Percentiles rank a stretch among this genome's conserved stretches.
Conservation (phyloP, 2,113 vertebrate genomes). For the Corythornis cristatus region DNA sequence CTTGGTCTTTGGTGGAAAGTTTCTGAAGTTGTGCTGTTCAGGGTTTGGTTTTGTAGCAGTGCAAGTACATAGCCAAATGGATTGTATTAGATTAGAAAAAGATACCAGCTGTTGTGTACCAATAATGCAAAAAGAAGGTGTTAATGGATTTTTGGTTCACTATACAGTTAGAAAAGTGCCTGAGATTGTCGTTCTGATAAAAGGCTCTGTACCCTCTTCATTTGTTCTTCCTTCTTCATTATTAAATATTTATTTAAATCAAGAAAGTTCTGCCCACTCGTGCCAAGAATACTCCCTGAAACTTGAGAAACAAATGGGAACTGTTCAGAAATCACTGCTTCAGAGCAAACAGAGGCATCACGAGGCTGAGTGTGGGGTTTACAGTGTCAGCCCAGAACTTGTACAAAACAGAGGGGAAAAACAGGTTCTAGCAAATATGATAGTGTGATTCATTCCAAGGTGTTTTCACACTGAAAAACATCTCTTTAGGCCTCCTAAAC, state of each 20-base stretch:
- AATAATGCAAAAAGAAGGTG: background rate
- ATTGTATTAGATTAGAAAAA: background rate
- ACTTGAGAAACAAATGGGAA: background rate
- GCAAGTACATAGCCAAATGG: background rate
- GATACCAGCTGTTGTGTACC: background rate
- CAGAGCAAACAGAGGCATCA: background rate
- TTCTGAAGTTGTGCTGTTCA: background rate
- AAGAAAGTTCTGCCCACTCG: background rate
- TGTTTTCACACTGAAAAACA: background rate
- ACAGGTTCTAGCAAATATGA: background rate
- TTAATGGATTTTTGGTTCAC: background rate
- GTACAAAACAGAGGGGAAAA: conserved; percentile 3
- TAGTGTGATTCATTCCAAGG: conserved; percentile 15
- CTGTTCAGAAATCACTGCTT: background rate
- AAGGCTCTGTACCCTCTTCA: background rate
- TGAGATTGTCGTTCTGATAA: background rate
- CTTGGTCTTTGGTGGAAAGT: background rate
- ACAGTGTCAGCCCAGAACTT: background rate
- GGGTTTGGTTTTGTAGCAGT: background rate
- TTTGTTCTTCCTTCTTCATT: background rate
- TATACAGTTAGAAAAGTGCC: background rate
- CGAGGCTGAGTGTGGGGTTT: background rate
- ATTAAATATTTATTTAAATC: background rate
- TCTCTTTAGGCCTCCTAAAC: background rate
- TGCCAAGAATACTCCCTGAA: background rate